Evolutionary conservation across 2,888 invertebrate species (phyloP).

Genomic region (Melanostoma mellinum): DNA sequence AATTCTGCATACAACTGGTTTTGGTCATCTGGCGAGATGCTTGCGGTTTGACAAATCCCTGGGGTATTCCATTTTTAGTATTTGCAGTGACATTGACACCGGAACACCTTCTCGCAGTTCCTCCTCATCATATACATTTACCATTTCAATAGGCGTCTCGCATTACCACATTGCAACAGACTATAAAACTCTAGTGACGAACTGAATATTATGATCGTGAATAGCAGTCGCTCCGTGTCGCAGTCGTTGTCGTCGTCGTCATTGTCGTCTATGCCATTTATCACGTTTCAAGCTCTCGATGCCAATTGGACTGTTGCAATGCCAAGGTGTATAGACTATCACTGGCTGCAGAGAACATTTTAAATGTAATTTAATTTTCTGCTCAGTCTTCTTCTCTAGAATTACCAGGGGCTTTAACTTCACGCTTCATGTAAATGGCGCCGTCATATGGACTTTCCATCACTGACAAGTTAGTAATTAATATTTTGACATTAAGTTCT

Average conservation of each 20-base stretch:
- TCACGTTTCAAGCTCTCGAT: slow-evolving; percentile 33
- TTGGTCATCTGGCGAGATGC: slow-evolving; percentile 20
- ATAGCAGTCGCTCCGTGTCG: slow-evolving; percentile 13
- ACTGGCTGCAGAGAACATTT: slow-evolving; percentile 32
- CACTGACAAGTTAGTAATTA: slow-evolving; percentile 19
- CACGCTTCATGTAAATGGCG: slow-evolving; percentile 6
- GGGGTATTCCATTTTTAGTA: slow-evolving; percentile 36
- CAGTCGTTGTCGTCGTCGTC: slow-evolving; percentile 7
- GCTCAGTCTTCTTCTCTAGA: slow-evolving; percentile 2
- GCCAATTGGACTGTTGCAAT: slow-evolving; percentile 39
- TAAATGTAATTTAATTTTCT: slow-evolving; percentile 43
- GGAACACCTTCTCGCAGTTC: slow-evolving; percentile 1
- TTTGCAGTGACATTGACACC: slow-evolving; percentile 48
- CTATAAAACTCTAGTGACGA: slow-evolving; percentile 7
- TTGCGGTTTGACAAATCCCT: slow-evolving; percentile 52
- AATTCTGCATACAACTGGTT: slow-evolving; percentile 46
- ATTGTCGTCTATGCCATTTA: slow-evolving; percentile 26
- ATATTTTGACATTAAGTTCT: slow-evolving; percentile 34
- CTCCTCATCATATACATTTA: background rate
- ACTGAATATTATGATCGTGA: slow-evolving; percentile 25
- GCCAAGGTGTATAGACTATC: slow-evolving; percentile 28
- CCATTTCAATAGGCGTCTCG: slow-evolving; percentile 22
- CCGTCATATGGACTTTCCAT: slow-evolving; percentile 8
- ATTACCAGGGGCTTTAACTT: slow-evolving; percentile 18
- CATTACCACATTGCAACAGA: slow-evolving; percentile 23